Evolutionary conservation across 2,888 invertebrate species (phyloP), one percentile per base, ranked within the genome.

Genomic region (Agrilus biguttatus): DNA sequence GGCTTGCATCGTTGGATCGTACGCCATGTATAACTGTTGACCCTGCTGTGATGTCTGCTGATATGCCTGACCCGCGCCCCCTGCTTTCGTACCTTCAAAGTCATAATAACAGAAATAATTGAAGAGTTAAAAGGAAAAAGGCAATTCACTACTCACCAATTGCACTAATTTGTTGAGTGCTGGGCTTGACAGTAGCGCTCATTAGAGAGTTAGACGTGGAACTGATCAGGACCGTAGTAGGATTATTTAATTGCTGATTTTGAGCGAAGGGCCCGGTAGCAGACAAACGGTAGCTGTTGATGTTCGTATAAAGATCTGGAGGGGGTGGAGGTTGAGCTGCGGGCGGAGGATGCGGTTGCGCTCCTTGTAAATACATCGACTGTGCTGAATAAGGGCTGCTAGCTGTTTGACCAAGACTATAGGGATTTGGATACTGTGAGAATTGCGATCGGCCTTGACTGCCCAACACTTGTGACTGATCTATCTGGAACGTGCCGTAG

Each of bases 161-260:
- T 45, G 88, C 86, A 50, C 87, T 87, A 53, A 88, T 83, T 55
- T 80, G 80, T 64, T 86, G 86, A 47, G 79, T 77, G 33, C 83
- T 78, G 8, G 85, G 82, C 58, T 89, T 90, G 41, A 88, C 86
- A 46, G 83, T 83, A 33, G 87, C 82, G 5, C 89, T 87, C 88
- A 90, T 90, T 53, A 90, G 72, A 33, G 85, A 85, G 65, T 88
- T 89, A 45, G 88, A 84, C 44, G 85, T 83, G 49, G 88, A 84
- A 34, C 88, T 87, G 52, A 90, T 90, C 55, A 91, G 77, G 53
- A 91, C 85, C 14, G 89, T 88, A 59, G 82, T 88, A 40, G 87
- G 88, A 64, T 83, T 89, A 61, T 78, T 86, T 51, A 86, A 72
- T 59, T 83, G 83, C 55, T 85, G 87, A 40, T 82, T 83, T 60